Evolutionary conservation across 2,888 invertebrate species (phyloP), one percentile per base, ranked within the genome.

Genomic region (Panzeria rudis): DNA sequence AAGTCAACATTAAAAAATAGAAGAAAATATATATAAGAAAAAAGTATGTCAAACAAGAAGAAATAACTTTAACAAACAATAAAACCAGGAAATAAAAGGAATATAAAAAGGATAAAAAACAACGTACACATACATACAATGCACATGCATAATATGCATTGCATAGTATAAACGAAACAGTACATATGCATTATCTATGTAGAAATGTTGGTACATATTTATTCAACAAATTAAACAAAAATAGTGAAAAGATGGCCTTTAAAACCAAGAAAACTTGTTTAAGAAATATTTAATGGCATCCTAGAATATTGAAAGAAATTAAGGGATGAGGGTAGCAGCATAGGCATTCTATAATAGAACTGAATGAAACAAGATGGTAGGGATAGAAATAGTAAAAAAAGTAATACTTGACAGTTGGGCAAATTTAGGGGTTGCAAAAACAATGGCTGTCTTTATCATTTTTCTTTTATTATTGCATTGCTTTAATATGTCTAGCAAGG

Each of bases 31-130:
- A 32, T 35, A 23, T 17, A 56, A 44, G 47, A 80, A 69, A 78
- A 81, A 85, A 85, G 69, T 85, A 85, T 85, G 85, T 85, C 85
- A 85, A 85, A 82, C 85, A 75, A 81, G 69, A 69, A 82, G 78
- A 77, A 81, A 69, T 73, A 85, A 85, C 52, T 81, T 84, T 61
- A 76, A 52, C 69, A 69, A 78, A 73, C 72, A 84, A 77, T 71
- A 71, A 80, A 84, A 59, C 8, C 56, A 64, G 32, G 35, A 76
- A 72, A 68, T 17, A 56, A 61, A 71, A 35, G 20, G 35, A 47
- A 62, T 25, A 59, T 25, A 41, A 61, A 76, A 64, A 59, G 73
- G 52, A 80, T 72, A 47, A 59, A 38, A 38, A 25, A 35, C 11
- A 29, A 35, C 17, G 9, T 9, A 59, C 9, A 41, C 9, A 6